phyloP scores from a whole-genome alignment of 2,113 vertebrate genomes.

The Sarotherodon lohbergeri region DNA sequence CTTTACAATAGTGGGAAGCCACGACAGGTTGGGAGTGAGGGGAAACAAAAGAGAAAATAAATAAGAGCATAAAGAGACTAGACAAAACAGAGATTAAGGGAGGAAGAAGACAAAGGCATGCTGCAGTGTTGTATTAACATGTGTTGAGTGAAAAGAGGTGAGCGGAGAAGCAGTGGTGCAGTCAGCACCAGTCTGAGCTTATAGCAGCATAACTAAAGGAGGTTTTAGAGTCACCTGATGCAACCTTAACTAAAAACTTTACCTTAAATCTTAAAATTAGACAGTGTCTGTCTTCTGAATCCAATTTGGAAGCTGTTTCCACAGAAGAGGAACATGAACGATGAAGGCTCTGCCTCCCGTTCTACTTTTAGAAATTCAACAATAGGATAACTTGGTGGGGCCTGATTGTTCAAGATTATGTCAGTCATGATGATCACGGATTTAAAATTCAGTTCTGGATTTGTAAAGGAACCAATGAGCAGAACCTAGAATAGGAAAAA shows the following conservation, averaged over 20 bases:
- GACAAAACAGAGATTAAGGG: not conserved
- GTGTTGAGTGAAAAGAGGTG: not conserved
- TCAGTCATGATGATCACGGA: not conserved
- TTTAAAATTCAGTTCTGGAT: not conserved
- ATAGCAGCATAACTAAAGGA: not conserved
- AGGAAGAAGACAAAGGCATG: not conserved
- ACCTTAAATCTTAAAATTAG: not conserved
- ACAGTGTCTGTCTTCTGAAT: not conserved
- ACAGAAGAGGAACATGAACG: not conserved
- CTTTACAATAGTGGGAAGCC: not conserved
- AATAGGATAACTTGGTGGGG: not conserved
- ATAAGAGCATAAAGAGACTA: not conserved
- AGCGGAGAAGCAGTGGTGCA: not conserved
- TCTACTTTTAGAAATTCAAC: not conserved
- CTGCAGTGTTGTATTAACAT: not conserved
- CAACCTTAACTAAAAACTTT: not conserved
- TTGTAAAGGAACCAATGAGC: not conserved
- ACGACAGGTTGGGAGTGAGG: not conserved
- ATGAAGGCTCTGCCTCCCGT: rapidly evolving
- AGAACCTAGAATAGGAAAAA: not conserved
- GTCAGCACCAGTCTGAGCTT: not conserved
- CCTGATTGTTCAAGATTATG: not conserved
- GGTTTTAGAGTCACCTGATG: not conserved
- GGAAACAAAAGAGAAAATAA: not conserved
- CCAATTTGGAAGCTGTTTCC: not conserved